Percentiles rank a stretch among this genome's conserved stretches.
These are phyloP conservation scores for Alentia gelatinosa DNA, from an alignment of 2,888 invertebrate genomes.

Conservation along the genomic window DNA sequence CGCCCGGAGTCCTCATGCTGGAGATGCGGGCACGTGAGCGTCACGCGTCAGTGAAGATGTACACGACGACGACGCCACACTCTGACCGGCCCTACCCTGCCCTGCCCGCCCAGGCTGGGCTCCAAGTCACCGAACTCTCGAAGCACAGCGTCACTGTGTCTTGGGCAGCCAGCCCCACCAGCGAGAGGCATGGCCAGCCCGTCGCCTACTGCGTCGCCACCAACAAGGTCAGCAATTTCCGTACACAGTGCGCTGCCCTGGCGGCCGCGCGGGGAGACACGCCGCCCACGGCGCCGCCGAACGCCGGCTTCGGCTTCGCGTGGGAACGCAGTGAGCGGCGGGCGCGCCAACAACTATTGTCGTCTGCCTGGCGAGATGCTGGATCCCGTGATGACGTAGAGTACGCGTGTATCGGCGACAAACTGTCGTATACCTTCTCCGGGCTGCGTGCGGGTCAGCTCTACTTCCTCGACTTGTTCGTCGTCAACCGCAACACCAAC, in stretches of 20 bases:
- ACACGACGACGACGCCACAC: conserved; percentile 70
- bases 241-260: conserved; percentile 82
- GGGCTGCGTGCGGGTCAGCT: conserved; percentile 81
- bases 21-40: conserved; percentile 69
- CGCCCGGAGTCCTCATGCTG: conserved; percentile 61
- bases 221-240: conserved; percentile 81
- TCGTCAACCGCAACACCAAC: conserved; percentile 82
- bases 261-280: conserved; percentile 78
- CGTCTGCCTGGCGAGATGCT: neutral
- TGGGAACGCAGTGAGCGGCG: conserved; percentile 70
- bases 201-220: conserved; percentile 81
- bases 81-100: conserved; percentile 67
- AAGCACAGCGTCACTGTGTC: conserved; percentile 65
- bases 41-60: conserved; percentile 73
- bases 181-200: conserved; percentile 56
- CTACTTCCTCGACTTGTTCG: conserved; percentile 84
- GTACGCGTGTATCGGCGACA: conserved; percentile 82
- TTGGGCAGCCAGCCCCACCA: conserved; percentile 69
- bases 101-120: conserved; percentile 65
- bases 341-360: neutral
- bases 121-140: conserved; percentile 63
- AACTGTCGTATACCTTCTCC: conserved; percentile 82
- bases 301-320: conserved; percentile 75
- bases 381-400: conserved; percentile 69
- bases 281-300: conserved; percentile 72